Base-by-base conservation (phyloP, 2,888 invertebrate genomes). In the Drosophila meridionalis region DNA sequence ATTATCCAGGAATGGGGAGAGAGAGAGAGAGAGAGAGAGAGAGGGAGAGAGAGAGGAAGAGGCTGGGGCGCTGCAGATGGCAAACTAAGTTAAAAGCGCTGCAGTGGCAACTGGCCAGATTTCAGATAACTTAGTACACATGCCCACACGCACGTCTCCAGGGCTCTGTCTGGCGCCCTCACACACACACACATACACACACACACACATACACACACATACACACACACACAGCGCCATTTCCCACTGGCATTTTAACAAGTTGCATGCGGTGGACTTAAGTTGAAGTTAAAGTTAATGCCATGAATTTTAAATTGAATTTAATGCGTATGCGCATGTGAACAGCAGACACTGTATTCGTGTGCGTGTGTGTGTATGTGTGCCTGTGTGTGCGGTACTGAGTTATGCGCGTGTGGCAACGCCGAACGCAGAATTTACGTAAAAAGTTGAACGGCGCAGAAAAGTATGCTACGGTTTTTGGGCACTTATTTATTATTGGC, bases 221-320 rank as follows among this genome's bases (percentile, higher is more conserved):
- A 30, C n/a, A 28, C 40, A 20, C 57, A 28, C 34, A 4, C 45
- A 20, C 14, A 61, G 58, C 38, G 28, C 56, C 45, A 56, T 47
- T 47, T 53, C 53, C 56, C 52, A 50, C 55, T 74, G 77, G 57
- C 79, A 80, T 80, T 82, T 89, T 83, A 83, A 75, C 87, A 87
- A 84, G 89, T 82, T 87, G 84, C 87, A 87, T 88, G 89, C 82
- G 83, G 80, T 80, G 83, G 89, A 88, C 86, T 87, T 87, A 84
- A 87, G 74, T 87, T 83, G 70, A 87, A 87, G 86, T 87, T 87
- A 87, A 89, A 89, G 87, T 87, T 89, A 87, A 87, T 89, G 83
- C 87, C 80, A 89, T 87, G 86, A 89, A 87, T 87, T 87, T 89
- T 83, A 89, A 87, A 87, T 87, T 87, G 89, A 87, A 87, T 87